These are phyloP conservation scores for Alethe castanea DNA, from an alignment of 2,113 vertebrate genomes.

Conservation along the genomic window DNA sequence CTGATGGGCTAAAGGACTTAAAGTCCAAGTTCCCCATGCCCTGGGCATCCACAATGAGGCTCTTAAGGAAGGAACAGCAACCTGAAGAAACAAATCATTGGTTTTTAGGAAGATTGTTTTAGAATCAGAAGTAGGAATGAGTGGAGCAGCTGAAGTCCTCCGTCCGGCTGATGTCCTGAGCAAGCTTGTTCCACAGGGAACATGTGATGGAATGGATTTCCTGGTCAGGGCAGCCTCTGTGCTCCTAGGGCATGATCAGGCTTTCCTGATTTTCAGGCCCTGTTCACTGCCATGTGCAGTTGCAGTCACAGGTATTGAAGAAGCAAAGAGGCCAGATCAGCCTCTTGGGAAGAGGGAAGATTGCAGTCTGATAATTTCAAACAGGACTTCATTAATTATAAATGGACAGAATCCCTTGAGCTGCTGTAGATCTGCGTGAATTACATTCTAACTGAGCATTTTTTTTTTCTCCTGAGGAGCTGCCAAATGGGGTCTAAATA, in stretches of 20 bases:
- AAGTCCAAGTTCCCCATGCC: not conserved
- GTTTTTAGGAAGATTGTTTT: not conserved
- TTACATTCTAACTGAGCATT: not conserved
- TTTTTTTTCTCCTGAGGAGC: not conserved
- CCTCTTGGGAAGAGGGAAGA: not conserved
- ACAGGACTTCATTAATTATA: conserved; percentile 25
- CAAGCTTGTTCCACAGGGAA: not conserved
- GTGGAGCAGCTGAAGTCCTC: not conserved
- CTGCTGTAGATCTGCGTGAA: not conserved
- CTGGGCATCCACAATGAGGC: not conserved
- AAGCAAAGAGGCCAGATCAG: not conserved
- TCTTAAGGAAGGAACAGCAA: not conserved
- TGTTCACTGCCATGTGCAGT: fast-evolving
- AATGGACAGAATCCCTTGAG: not conserved
- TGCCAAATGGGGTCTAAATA: not conserved
- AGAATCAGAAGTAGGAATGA: not conserved
- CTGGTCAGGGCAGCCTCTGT: not conserved
- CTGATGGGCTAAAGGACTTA: not conserved
- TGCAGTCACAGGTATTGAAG: not conserved
- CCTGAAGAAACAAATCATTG: not conserved
- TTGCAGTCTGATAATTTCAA: not conserved
- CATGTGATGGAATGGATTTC: not conserved
- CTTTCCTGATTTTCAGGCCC: not conserved
- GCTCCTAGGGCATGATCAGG: not conserved
- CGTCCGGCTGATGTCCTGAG: not conserved